Conservation (phyloP, 2,888 invertebrate species). For the Amiota communis region DNA sequence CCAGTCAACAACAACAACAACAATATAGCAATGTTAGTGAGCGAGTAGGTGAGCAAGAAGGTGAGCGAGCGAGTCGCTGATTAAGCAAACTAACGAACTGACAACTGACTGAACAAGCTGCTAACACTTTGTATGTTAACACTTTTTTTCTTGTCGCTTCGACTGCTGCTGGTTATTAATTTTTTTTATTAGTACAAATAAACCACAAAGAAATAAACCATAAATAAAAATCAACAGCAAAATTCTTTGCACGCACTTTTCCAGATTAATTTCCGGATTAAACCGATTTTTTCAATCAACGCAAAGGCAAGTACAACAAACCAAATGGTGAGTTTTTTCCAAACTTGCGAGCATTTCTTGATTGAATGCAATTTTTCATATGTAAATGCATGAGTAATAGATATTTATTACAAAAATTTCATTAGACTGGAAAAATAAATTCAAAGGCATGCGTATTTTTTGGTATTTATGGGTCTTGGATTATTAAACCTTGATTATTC, state of each 20-base stretch:
- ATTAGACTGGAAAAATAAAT: too few species aligned
- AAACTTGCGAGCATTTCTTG: too few species aligned
- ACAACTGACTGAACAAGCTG: slow-evolving; percentile 4
- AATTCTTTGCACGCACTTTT: slow-evolving; percentile 32
- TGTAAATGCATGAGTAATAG: too few species aligned
- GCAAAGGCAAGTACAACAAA: background rate
- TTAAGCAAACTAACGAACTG: background rate
- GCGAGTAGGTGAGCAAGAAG: background rate
- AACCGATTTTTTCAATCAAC: slow-evolving; percentile 43
- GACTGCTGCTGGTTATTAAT: background rate
- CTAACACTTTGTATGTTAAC: slow-evolving; percentile 49
- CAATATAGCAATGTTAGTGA: slow-evolving; percentile 27
- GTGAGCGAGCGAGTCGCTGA: background rate
- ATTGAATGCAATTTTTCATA: too few species aligned
- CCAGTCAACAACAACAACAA: slow-evolving; percentile 38
- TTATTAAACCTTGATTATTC: background rate
- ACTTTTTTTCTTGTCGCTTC: slow-evolving; percentile 45
- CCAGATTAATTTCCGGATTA: slow-evolving; percentile 52
- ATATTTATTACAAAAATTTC: too few species aligned
- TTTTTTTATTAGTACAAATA: background rate
- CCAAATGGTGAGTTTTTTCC: background rate
- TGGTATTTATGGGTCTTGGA: background rate
- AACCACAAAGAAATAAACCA: slow-evolving; percentile 32
- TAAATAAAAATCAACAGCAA: too few species aligned
- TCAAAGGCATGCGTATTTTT: too few species aligned